These are phyloP conservation scores for Phalacrocorax pelagicus DNA, from an alignment of 2,113 vertebrate species.

Conservation along the genomic window DNA sequence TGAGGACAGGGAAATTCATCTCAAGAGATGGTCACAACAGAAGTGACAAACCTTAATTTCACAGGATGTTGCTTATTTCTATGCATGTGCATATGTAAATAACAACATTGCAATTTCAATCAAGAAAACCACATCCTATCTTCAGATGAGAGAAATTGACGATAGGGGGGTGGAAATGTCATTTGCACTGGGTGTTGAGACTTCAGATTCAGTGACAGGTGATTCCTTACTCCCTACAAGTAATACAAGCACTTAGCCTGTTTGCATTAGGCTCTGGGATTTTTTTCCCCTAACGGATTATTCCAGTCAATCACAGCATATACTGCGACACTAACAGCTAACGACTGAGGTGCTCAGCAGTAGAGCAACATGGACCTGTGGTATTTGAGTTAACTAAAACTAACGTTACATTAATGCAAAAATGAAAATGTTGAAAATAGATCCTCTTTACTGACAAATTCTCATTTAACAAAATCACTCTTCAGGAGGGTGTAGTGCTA, in stretches of 20 bases:
- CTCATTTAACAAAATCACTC: neutral
- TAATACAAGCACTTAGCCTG: neutral
- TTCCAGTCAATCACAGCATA: neutral
- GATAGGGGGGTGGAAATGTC: conserved; percentile 9
- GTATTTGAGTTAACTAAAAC: neutral
- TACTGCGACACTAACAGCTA: neutral
- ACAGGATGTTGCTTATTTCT: neutral
- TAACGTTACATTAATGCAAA: neutral
- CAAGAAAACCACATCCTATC: neutral
- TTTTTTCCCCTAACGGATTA: neutral
- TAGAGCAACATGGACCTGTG: neutral
- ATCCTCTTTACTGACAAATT: neutral
- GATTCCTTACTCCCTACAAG: neutral
- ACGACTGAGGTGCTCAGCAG: neutral
- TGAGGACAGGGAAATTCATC: neutral
- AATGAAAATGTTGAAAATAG: neutral
- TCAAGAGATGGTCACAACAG: neutral
- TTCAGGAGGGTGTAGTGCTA: neutral
- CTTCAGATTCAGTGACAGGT: neutral
- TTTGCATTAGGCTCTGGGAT: neutral
- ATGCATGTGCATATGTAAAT: neutral
- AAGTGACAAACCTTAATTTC: neutral
- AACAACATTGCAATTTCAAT: neutral
- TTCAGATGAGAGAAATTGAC: neutral
- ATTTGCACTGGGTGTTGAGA: neutral